Conservation (phyloP, 2,888 invertebrate genomes). For the Acrocyrtus sp. region DNA sequence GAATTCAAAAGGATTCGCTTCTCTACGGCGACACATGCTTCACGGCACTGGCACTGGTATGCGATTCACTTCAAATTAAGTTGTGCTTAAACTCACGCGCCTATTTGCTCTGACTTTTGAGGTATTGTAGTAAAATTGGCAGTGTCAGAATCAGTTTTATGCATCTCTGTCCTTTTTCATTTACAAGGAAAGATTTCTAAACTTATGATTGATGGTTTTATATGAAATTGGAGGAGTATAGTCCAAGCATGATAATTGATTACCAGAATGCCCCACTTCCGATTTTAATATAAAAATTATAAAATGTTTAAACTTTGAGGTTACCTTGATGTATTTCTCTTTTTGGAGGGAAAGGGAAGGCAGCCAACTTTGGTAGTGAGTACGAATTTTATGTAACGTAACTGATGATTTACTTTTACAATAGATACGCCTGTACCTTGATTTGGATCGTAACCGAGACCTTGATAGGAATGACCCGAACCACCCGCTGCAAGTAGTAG, state of each 20-base stretch:
- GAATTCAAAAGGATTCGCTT: slow-evolving; percentile 80
- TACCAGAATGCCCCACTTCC: too few relatives aligned
- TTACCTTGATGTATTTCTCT: not conserved
- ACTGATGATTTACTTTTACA: slow-evolving; percentile 57
- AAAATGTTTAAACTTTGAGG: too few relatives aligned
- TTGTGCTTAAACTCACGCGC: slow-evolving; percentile 72
- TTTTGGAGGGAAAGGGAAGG: not conserved
- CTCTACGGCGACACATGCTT: slow-evolving; percentile 83
- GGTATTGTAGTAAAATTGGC: too few relatives aligned
- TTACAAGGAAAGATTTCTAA: too few relatives aligned
- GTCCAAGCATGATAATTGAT: too few relatives aligned
- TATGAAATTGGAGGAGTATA: too few relatives aligned
- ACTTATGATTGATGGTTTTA: too few relatives aligned
- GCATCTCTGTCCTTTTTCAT: too few relatives aligned
- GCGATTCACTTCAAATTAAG: too few relatives aligned
- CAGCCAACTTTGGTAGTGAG: not conserved
- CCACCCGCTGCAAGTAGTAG: slow-evolving; percentile 67
- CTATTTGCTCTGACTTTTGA: slow-evolving; percentile 65
- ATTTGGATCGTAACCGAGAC: slow-evolving; percentile 59
- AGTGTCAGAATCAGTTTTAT: too few relatives aligned
- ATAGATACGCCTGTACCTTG: slow-evolving; percentile 62
- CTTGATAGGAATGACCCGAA: slow-evolving; percentile 45
- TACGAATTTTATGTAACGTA: not conserved
- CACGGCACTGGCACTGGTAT: slow-evolving; percentile 85
- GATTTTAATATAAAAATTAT: too few relatives aligned